Percentiles rank a stretch among this genome's conserved stretches.
Conservation (phyloP, 2,888 invertebrate species). For the Yponomeuta malinellus region DNA sequence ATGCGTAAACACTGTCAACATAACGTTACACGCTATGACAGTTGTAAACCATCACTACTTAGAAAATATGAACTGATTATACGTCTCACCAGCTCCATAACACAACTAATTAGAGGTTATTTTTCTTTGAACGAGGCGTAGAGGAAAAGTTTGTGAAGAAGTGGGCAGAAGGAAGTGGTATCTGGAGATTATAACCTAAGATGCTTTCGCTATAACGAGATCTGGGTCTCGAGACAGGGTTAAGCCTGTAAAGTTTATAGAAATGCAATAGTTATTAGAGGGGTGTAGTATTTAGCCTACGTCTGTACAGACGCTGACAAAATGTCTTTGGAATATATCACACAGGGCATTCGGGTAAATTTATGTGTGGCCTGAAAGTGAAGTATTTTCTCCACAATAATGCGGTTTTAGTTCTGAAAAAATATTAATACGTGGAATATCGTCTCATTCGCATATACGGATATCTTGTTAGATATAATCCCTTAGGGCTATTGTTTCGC, state of each 20-base stretch:
- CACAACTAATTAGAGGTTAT: background rate
- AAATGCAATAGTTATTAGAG: background rate
- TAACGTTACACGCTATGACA: background rate
- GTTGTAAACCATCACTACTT: constrained; percentile 3
- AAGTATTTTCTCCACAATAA: no score
- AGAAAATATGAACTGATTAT: background rate
- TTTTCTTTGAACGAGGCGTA: background rate
- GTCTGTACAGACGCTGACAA: background rate
- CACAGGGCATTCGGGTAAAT: no score
- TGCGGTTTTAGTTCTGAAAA: no score
- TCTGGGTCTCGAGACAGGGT: background rate
- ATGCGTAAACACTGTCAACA: constrained; percentile 11
- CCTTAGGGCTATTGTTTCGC: no score
- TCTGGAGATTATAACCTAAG: constrained; percentile 10
- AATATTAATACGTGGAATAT: no score
- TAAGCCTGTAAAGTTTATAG: background rate
- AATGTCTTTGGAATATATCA: background rate
- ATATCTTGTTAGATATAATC: no score
- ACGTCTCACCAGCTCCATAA: background rate
- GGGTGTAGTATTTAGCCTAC: background rate
- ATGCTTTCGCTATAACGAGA: constrained; percentile 3
- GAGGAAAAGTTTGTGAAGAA: background rate
- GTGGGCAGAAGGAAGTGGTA: constrained; percentile 3
- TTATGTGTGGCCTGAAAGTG: no score
- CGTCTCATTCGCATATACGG: no score